Percentiles rank a stretch among this genome's conserved stretches.
phyloP scores from a whole-genome alignment of 2,888 invertebrate species.

The Ernsta delagoae region DNA sequence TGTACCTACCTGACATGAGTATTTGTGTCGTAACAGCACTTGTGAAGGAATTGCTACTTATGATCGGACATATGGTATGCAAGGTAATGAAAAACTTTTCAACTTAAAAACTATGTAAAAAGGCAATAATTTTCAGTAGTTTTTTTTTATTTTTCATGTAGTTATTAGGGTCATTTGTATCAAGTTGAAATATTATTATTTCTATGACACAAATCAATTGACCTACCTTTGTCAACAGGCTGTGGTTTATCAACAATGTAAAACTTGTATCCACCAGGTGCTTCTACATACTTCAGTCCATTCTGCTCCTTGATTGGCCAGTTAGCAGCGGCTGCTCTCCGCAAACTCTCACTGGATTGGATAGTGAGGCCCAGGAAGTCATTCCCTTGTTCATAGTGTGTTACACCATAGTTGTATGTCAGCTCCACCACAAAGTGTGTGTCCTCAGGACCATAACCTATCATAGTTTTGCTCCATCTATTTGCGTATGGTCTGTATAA shows the following conservation, averaged over 20 bases:
- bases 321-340: constrained; percentile 88
- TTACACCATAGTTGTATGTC: constrained; percentile 98
- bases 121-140: no score
- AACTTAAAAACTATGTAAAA: no score
- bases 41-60: not conserved
- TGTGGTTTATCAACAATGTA: constrained; percentile 90
- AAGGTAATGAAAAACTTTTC: no score
- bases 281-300: constrained; percentile 87
- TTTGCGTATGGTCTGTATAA: constrained; percentile 95
- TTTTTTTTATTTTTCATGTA: no score
- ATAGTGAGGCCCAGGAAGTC: constrained; percentile 95
- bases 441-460: constrained; percentile 98
- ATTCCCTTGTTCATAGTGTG: constrained; percentile 94
- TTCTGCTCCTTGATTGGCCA: constrained; percentile 90
- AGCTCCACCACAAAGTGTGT: constrained; percentile 97
- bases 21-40: not conserved
- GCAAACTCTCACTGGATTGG: constrained; percentile 90
- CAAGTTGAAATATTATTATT: no score
- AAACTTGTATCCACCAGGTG: constrained; percentile 97
- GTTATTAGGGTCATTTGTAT: no score
- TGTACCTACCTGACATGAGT: not conserved
- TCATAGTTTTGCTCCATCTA: constrained; percentile 99
- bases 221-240: constrained; percentile 86
- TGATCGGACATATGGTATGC: not conserved
- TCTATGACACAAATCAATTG: not conserved